phyloP scores from a whole-genome alignment of 2,888 invertebrate species.

The Drosophila putrida region DNA sequence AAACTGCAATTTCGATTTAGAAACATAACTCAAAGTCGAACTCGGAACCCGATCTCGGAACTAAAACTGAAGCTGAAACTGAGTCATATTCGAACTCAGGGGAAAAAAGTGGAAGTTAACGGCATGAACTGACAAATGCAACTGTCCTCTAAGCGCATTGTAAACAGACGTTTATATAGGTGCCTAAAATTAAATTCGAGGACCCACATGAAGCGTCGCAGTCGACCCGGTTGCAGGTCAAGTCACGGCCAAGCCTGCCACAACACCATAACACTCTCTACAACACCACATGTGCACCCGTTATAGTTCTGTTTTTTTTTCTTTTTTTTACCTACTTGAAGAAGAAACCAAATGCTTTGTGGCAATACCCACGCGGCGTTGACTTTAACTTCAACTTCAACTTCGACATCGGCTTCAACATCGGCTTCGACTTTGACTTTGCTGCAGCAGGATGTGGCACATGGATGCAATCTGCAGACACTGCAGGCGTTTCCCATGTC shows the following conservation, averaged over 20 bases:
- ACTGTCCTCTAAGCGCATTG: constrained; percentile 68
- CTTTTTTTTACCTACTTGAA: constrained; percentile 67
- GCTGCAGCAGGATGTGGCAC: constrained; percentile 78
- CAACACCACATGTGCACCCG: constrained; percentile 48
- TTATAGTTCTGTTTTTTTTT: constrained; percentile 3
- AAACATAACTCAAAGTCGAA: constrained; percentile 29
- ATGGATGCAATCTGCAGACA: constrained; percentile 83
- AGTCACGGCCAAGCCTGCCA: constrained; percentile 33
- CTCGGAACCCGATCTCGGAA: not conserved
- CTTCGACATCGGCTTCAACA: not conserved
- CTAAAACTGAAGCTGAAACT: constrained; percentile 3
- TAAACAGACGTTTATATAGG: constrained; percentile 81
- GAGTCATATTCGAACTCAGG: not conserved
- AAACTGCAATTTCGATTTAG: constrained; percentile 55
- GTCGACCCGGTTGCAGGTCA: constrained; percentile 51
- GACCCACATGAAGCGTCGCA: constrained; percentile 75
- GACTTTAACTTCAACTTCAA: constrained; percentile 13
- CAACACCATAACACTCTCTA: constrained; percentile 3
- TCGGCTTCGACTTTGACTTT: not conserved
- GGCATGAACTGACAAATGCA: constrained; percentile 58
- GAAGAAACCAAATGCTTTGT: constrained; percentile 21
- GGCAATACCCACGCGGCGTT: constrained; percentile 73
- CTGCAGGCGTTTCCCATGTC: constrained; percentile 72
- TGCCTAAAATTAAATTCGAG: constrained; percentile 70
- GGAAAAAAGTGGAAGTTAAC: constrained; percentile 38